Evolutionary conservation across 2,888 invertebrate species (phyloP).

Genomic region (Agrotis ipsilon): DNA sequence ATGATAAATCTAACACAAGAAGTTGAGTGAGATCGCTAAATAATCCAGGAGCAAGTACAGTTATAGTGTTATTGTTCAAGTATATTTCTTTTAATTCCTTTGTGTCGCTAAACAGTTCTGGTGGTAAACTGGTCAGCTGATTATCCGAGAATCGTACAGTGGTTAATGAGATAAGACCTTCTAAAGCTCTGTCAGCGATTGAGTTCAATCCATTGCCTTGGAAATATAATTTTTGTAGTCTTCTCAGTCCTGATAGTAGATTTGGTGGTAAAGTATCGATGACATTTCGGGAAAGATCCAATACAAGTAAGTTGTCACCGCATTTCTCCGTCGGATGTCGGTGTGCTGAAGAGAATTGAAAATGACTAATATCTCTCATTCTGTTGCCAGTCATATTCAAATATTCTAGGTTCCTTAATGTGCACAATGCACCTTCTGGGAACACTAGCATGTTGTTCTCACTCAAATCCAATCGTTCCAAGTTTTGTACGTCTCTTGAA

Average conservation of each 20-base stretch:
- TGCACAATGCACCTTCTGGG: constrained; percentile 94
- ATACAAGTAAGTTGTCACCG: constrained; percentile 92
- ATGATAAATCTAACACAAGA: constrained; percentile 94
- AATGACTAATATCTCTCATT: constrained; percentile 94
- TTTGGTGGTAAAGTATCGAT: constrained; percentile 94
- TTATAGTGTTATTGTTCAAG: constrained; percentile 95
- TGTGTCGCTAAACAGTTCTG: constrained; percentile 95
- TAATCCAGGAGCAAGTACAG: constrained; percentile 95
- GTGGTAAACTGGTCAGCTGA: constrained; percentile 94
- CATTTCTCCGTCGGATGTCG: constrained; percentile 92
- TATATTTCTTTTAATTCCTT: constrained; percentile 95
- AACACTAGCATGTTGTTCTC: constrained; percentile 96
- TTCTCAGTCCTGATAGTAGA: constrained; percentile 93
- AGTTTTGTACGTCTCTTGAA: constrained; percentile 93
- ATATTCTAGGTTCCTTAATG: constrained; percentile 94
- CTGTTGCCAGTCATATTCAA: constrained; percentile 95
- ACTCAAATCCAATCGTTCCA: constrained; percentile 94
- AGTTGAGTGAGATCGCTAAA: constrained; percentile 95
- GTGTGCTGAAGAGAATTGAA: constrained; percentile 93
- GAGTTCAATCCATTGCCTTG: constrained; percentile 95
- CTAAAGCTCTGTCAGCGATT: constrained; percentile 95
- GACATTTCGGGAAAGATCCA: constrained; percentile 95
- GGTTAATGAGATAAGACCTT: constrained; percentile 94
- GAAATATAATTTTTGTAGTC: constrained; percentile 94
- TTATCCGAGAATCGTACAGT: constrained; percentile 95